Percentiles rank a stretch among this genome's conserved stretches.
Conservation (phyloP, 1,140 invertebrate genomes). For the Drosophila sp. region DNA sequence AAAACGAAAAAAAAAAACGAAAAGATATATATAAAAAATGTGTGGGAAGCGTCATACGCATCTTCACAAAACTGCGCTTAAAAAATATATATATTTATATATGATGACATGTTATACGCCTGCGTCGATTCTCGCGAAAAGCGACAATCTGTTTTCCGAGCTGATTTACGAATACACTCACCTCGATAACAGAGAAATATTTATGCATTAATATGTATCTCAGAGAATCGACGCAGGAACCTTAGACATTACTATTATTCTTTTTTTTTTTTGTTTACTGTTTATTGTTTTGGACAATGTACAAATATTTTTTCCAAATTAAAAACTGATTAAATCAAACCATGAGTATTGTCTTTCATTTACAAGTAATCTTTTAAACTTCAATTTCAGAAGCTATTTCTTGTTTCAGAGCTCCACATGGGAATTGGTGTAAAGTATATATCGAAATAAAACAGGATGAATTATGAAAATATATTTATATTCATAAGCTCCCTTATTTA, state of each 20-base stretch:
- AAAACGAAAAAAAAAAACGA: slow-evolving; percentile 6
- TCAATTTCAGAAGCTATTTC: neutral
- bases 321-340: slow-evolving; percentile 1
- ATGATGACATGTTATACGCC: slow-evolving; percentile 51
- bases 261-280: too few relatives aligned
- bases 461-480: too few relatives aligned
- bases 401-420: neutral
- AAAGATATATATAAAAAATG: slow-evolving; percentile 35
- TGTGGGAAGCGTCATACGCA: slow-evolving; percentile 62
- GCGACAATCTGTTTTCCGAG: slow-evolving; percentile 8
- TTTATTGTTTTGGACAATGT: neutral
- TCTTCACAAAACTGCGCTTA: slow-evolving; percentile 35
- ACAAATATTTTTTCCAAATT: slow-evolving; percentile 2
- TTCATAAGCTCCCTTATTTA: too few relatives aligned
- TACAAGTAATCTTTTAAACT: neutral
- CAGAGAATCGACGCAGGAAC: slow-evolving; percentile 9
- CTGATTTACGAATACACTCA: neutral
- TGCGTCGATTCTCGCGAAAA: slow-evolving; percentile 27
- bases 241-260: neutral
- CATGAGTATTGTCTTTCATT: neutral
- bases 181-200: neutral
- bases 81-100: slow-evolving; percentile 13
- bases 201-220: neutral
- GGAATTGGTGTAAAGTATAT: neutral
- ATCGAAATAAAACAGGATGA: too few relatives aligned